Evolutionary conservation across 92 coral and sea anemone genomes (phyloP), one percentile per base, ranked within the genome.

Genomic region (Isaurus tuberculatus): DNA sequence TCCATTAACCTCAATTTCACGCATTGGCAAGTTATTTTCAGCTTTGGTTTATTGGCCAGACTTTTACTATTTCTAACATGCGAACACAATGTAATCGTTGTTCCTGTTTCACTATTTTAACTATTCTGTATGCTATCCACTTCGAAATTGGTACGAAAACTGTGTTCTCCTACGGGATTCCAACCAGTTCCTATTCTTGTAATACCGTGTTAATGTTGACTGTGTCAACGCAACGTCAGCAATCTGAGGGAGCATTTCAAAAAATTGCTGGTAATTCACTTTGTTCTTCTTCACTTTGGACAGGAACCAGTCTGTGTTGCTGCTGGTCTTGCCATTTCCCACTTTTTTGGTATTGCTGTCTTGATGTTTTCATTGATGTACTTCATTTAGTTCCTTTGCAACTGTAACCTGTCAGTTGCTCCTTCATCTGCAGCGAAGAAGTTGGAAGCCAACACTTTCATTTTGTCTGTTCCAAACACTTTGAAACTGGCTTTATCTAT

Each of bases 271-370:
- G 51, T 79, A 63, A 79, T 79, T 64, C 61, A 25, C 67, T 71
- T 61, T 79, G 33, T 20, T 79, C 55, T 61, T 79, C 84, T 37
- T 72, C 72, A 28, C 15, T 74, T 61, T 51, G 11, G 63, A 84
- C 66, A 48, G 44, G 85, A 81, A 81, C 67, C 68, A 81, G 67
- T 67, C 85, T 81, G 66, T 67, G 32, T 75, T 65, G 77, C 85
- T 81, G 23, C 67, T 11, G 23, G 28, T 61, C 67, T 61, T 61
- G 77, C 49, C 85, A 67, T 81, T 81, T 64, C 78, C 67, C n/a
- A 67, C 78, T 81, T 32, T 43, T 68, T 48, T 67, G 44, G 85
- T 43, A 44, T 68, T 81, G 65, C 85, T 67, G 29, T 48, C 23
- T 81, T 79, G 42, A 30, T 31, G 34, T 80, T 80, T 11, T 80